These are phyloP conservation scores for Paelopatides confundens DNA, from an alignment of 53 echinoderm and acorn worm genomes.

Conservation along the genomic window DNA sequence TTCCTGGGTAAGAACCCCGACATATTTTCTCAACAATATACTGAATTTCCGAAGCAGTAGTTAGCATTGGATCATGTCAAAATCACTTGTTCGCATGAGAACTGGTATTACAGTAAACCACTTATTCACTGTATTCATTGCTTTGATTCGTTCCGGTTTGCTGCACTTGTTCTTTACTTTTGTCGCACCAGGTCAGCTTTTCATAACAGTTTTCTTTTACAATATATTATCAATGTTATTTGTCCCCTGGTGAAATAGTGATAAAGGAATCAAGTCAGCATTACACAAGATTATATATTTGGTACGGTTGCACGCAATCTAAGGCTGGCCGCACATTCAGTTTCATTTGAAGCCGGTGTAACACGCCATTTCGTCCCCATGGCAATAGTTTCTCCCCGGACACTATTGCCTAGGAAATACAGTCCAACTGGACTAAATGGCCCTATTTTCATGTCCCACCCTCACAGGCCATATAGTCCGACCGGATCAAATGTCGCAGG, in stretches of 20 bases:
- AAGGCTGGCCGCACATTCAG: no score
- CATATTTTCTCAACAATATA: neutral
- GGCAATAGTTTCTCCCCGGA: no score
- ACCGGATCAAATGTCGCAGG: no score
- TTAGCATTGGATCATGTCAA: no score
- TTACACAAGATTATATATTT: slow-evolving; percentile 19
- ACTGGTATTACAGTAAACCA: slow-evolving; percentile 7
- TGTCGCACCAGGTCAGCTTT: slow-evolving; percentile 7
- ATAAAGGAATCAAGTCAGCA: slow-evolving; percentile 16
- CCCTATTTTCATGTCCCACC: no score
- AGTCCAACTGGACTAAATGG: no score
- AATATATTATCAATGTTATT: neutral
- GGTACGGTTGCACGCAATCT: slow-evolving; percentile 29
- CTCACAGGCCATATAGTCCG: no score
- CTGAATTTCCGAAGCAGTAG: no score
- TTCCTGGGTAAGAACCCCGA: neutral
- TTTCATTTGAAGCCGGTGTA: no score
- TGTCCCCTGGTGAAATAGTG: neutral
- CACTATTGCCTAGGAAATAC: no score
- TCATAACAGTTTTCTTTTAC: neutral
- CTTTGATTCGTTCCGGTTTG: neutral
- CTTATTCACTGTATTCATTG: neutral
- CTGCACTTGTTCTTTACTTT: slow-evolving; percentile 1
- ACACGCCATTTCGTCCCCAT: no score
- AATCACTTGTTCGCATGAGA: neutral